Percentiles rank a stretch among this genome's conserved stretches.
These are phyloP conservation scores for Sarcoramphus papa DNA, from an alignment of 2,797 vertebrate species.

Conservation along the genomic window DNA sequence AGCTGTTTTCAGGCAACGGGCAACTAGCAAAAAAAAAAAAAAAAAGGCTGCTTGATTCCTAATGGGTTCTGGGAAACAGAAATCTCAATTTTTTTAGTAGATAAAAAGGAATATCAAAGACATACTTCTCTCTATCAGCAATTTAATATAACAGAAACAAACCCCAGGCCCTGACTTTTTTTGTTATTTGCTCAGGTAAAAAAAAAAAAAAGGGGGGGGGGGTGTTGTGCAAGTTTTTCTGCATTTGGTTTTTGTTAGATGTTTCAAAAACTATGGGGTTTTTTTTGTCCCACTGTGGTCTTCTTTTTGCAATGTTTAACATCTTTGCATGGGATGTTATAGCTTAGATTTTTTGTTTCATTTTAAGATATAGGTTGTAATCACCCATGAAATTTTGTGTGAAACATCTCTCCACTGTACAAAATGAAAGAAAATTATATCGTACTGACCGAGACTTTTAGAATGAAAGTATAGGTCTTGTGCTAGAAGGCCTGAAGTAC, in stretches of 20 bases:
- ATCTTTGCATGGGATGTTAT: not conserved
- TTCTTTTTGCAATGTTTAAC: not conserved
- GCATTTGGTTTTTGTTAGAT: not conserved
- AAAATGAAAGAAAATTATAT: not conserved
- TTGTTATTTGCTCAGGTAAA: not conserved
- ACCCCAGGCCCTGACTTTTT: not conserved
- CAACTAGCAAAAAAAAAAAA: not conserved
- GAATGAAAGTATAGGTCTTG: not conserved
- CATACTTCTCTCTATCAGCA: not conserved
- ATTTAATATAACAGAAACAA: not conserved
- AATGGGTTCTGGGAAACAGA: not conserved
- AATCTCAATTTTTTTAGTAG: not conserved
- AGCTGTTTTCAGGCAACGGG: not conserved
- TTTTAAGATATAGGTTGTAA: not conserved
- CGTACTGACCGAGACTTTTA: accelerated
- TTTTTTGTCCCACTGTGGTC: not conserved
- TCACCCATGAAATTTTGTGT: not conserved
- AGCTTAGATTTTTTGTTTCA: not conserved
- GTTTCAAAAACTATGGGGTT: not conserved
- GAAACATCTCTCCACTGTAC: not conserved
- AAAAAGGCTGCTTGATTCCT: not conserved
- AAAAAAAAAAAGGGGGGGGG: not conserved
- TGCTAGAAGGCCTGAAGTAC: not conserved
- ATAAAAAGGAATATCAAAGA: not conserved
- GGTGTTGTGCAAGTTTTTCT: not conserved